These are phyloP conservation scores for Poecilia wingei DNA, from an alignment of 2,797 vertebrate species.

Conservation along the genomic window DNA sequence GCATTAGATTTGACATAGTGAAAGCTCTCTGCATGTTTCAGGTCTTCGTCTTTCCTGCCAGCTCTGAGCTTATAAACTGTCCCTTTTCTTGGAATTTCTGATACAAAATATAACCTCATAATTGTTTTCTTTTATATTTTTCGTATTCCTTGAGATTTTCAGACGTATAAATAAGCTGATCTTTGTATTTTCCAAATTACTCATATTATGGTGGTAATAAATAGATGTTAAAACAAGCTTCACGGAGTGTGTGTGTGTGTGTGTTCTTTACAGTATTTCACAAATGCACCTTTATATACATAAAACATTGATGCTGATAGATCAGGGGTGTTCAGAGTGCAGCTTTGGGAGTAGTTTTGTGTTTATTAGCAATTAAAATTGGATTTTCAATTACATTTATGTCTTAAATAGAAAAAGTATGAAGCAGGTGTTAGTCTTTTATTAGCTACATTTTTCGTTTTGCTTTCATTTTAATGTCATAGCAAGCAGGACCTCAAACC, in stretches of 20 bases:
- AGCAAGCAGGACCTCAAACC: no score
- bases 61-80: constrained; percentile 63
- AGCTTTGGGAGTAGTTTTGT: no score
- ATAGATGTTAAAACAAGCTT: constrained; percentile 78
- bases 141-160: constrained; percentile 82
- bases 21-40: constrained; percentile 66
- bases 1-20: constrained; percentile 43
- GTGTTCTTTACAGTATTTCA: constrained; percentile 12
- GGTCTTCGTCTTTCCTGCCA: constrained; percentile 53
- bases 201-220: constrained; percentile 87
- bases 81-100: constrained; percentile 75
- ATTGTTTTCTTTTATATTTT: constrained; percentile 83
- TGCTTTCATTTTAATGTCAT: no score
- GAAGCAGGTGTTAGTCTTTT: no score
- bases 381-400: no score
- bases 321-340: not conserved
- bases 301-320: not conserved
- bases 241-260: not conserved
- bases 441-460: no score
- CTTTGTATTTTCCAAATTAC: constrained; percentile 88
- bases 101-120: constrained; percentile 81
- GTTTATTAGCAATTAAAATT: no score
- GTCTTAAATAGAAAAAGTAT: no score
- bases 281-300: not conserved
- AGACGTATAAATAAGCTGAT: constrained; percentile 84